phyloP scores from a whole-genome alignment of 1,140 invertebrate genomes.

The Pogonomyrmex californicus region DNA sequence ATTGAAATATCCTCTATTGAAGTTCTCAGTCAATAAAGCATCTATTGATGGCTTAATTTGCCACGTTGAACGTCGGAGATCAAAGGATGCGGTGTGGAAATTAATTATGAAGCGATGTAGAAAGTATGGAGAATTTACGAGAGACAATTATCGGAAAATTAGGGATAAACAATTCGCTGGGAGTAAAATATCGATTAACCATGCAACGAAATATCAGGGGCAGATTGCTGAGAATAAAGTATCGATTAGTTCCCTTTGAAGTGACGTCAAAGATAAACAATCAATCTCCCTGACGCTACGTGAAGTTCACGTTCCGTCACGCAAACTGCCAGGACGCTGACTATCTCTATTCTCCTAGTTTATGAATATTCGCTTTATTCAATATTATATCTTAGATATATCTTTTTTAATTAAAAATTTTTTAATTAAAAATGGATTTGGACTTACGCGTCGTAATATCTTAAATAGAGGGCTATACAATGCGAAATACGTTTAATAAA shows the following conservation, averaged over 20 bases:
- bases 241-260: constrained; percentile 40
- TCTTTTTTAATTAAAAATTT: constrained; percentile 28
- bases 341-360: not conserved
- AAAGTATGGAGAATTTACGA: constrained; percentile 33
- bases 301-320: not conserved
- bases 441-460: constrained; percentile 23
- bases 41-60: constrained; percentile 41
- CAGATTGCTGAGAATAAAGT: constrained; percentile 29
- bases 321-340: not conserved
- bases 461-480: not conserved
- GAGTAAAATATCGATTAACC: constrained; percentile 42
- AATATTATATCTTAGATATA: not conserved
- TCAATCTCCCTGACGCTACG: not conserved
- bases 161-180: constrained; percentile 36
- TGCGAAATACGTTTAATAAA: constrained; percentile 22
- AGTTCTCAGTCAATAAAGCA: constrained; percentile 50
- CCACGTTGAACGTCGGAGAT: constrained; percentile 49
- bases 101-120: constrained; percentile 51
- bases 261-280: constrained; percentile 32
- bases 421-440: constrained; percentile 13
- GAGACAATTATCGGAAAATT: constrained; percentile 39
- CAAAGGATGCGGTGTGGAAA: constrained; percentile 51
- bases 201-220: constrained; percentile 22
- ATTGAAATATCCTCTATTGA: constrained; percentile 55
- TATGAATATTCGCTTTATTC: constrained; percentile 28